Conservation (phyloP, 2,888 invertebrate genomes). For the Luperina nickerlii region DNA sequence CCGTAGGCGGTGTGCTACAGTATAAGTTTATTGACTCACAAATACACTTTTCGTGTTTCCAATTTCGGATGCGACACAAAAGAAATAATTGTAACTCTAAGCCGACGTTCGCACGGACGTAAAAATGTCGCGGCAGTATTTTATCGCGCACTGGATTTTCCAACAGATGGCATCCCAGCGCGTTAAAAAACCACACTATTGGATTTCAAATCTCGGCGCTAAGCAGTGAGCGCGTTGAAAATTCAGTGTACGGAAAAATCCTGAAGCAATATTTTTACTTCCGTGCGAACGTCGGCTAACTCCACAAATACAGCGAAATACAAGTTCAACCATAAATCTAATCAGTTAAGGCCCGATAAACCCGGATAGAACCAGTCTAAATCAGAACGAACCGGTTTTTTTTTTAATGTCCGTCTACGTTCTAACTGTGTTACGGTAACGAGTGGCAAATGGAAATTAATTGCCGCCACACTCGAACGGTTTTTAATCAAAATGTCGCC, state of each 20-base stretch:
- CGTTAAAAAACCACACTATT: too few species aligned
- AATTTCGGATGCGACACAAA: neutral
- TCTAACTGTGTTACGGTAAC: constrained; percentile 38
- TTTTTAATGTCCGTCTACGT: constrained; percentile 27
- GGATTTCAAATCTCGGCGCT: too few species aligned
- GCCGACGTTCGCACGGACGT: too few species aligned
- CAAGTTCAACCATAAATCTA: neutral
- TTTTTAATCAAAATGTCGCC: constrained; percentile 33
- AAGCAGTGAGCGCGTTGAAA: too few species aligned
- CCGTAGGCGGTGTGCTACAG: neutral
- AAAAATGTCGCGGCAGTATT: too few species aligned
- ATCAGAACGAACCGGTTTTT: constrained; percentile 18
- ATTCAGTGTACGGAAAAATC: too few species aligned
- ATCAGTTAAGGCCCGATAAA: constrained; percentile 39
- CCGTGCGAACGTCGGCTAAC: neutral
- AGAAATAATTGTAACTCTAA: neutral
- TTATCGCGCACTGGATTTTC: too few species aligned
- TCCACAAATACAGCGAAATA: neutral
- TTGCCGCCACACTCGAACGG: constrained; percentile 47
- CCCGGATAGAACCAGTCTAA: constrained; percentile 22
- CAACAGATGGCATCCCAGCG: too few species aligned
- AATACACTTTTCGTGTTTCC: neutral
- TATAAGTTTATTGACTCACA: neutral
- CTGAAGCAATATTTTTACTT: too few species aligned
- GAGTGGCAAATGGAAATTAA: constrained; percentile 59